These are phyloP conservation scores for Iguana delicatissima DNA, from an alignment of 2,797 vertebrate species.

Conservation along the genomic window DNA sequence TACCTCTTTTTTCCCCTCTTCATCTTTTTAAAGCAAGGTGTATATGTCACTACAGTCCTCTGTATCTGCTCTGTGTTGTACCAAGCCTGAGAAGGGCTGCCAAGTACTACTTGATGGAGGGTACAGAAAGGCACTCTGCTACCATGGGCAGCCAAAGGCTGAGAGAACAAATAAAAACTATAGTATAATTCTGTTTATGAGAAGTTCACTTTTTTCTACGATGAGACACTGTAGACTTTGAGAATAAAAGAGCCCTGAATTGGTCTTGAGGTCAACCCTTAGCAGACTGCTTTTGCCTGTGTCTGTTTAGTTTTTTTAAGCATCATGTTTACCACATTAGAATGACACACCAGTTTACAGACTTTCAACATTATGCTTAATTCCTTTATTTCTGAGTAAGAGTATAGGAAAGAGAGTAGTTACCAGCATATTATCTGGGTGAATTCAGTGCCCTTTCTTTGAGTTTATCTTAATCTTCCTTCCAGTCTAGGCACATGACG, in stretches of 20 bases:
- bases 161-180: conserved; percentile 4
- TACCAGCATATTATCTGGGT: background rate
- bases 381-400: background rate
- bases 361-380: background rate
- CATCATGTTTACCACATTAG: background rate
- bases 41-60: conserved; percentile 10
- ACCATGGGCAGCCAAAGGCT: background rate
- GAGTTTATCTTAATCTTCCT: background rate
- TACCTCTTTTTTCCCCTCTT: background rate
- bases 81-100: conserved; percentile 18
- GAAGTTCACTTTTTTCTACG: background rate
- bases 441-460: background rate
- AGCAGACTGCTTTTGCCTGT: conserved; percentile 3
- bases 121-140: conserved; percentile 41
- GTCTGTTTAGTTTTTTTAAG: conserved; percentile 21
- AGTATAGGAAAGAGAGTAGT: background rate
- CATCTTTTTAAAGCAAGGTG: conserved; percentile 11
- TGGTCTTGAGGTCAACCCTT: background rate
- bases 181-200: background rate
- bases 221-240: background rate
- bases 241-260: background rate
- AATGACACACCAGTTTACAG: background rate
- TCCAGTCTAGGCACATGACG: background rate
- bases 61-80: conserved; percentile 19
- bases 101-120: conserved; percentile 19